Conservation (phyloP, 2,888 invertebrate species). For the Drosophila monieri region DNA sequence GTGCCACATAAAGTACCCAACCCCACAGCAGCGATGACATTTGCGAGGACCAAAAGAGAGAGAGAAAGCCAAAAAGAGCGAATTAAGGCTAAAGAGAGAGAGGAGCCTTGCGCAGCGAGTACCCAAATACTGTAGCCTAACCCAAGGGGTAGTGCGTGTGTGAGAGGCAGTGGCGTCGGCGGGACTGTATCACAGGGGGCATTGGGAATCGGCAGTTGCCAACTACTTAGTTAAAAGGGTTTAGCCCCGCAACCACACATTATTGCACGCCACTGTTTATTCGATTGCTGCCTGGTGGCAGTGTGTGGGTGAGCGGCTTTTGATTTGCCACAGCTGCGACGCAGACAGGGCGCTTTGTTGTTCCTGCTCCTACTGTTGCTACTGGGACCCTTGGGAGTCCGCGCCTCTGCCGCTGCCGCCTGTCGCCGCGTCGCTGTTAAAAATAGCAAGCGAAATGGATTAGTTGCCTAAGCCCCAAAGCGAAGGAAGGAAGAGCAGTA, state of each 20-base stretch:
- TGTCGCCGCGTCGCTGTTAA: conserved; percentile 63
- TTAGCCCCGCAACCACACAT: conserved; percentile 1
- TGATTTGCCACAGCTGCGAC: conserved; percentile 55
- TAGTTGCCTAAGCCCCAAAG: conserved; percentile 54
- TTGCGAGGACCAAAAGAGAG: conserved; percentile 42
- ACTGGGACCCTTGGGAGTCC: conserved; percentile 33
- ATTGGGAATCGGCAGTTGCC: background rate
- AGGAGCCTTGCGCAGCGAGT: conserved; percentile 51
- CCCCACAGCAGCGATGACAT: conserved; percentile 50
- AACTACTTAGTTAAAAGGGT: conserved; percentile 1
- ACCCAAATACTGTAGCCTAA: conserved; percentile 53
- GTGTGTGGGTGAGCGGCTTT: conserved; percentile 53
- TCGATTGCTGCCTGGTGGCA: conserved; percentile 3
- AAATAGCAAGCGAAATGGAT: conserved; percentile 74
- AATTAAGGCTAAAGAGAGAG: conserved; percentile 6
- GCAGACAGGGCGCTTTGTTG: conserved; percentile 19
- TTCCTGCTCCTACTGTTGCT: conserved; percentile 37
- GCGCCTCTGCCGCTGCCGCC: conserved; percentile 22
- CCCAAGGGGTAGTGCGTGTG: conserved; percentile 52
- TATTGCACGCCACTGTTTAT: conserved; percentile 1
- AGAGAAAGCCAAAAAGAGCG: conserved; percentile 12
- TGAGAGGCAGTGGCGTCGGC: conserved; percentile 8
- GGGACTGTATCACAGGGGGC: background rate
- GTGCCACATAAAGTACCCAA: conserved; percentile 55
- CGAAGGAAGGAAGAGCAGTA: conserved; percentile 35